Evolutionary conservation across 2,113 vertebrate genomes (phyloP), one percentile per base, ranked within the genome.

Genomic region (Pyxicephalus adspersus): DNA sequence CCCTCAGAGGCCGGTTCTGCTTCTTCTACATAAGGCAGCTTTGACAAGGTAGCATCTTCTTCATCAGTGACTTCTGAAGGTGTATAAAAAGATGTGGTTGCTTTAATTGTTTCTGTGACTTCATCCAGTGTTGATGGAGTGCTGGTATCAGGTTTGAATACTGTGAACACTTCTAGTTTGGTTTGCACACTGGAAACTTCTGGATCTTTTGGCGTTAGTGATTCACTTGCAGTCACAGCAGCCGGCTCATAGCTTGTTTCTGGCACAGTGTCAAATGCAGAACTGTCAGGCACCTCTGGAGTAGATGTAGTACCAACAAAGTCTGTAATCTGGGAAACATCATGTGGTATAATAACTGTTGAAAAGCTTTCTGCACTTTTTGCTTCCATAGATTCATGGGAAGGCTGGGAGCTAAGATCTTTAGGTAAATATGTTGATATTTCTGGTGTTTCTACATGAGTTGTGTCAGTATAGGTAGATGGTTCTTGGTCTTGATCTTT

Each of bases 291-390:
- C 50, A 67, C 67, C 45, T 26, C 0, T 55, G 75, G 83, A 63
- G 71, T 68, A 38, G 85, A 63, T 83, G 86, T 82, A 67, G 64
- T 28, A 1, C 85, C 76, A 60, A 87, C 50, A 70, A 77, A 84
- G 64, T 87, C 74, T 50, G 3, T 84, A 64, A 45, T 77, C 16
- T 83, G 83, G 45, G 86, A 79, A 20, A 83, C 70, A 72, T 75
- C 58, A 67, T 90, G 86, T 77, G 92, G 85, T 77, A 85, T 57
- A 50, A 88, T 57, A 83, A 90, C 73, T 76, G 89, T 89, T 64
- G 85, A 81, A 31, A 88, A 17, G 68, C 88, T 84, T 81, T 83
- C 77, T 22, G 88, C 90, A 79, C 87, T 89, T 88, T 90, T 90
- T 0, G 80, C 89, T 88, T 91, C 91, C 83, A 87, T 68, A 29